Base-by-base conservation (phyloP, 2,113 vertebrate genomes). In the Xenopus laevis region DNA sequence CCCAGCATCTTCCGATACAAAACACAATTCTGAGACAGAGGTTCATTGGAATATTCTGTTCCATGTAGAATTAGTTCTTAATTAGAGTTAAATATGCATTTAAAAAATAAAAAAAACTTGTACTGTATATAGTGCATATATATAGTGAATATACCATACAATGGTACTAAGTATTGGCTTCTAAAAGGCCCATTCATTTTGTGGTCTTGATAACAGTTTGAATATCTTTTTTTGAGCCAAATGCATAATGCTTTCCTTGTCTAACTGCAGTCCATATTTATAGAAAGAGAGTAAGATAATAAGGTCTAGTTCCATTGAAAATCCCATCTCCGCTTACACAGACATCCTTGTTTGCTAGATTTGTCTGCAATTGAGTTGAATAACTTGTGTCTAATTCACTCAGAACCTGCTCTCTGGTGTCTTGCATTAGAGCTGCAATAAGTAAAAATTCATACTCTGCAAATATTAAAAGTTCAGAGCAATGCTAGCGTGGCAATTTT, bases 221-320 rank as follows among this genome's bases (percentile, higher is more conserved):
- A 69, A 70, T 70, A 77, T 69, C 66, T 77, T 64, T 77, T 47
- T 70, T 70, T 69, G 30, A 70, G 67, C 47, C 55, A 64, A 70
- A 77, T 70, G 59, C 47, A 77, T 70, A 70, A 69, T 77, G 47
- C 40, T 70, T 23, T 55, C 74, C 66, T 77, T 77, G 74, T 76
- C 58, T 76, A 60, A 63, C 18, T 63, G 47, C 46, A 27, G 58
- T 55, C 58, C 46, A 57, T 70, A 77, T 68, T 45, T 74, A 74
- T 68, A 68, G 65, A 68, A 68, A 27, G 27, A 55, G 53, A 77
- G 30, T 64, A 12, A 77, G 47, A 77, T 77, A 77, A 70, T 77
- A 77, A 77, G 67, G 66, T 64, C 74, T 68, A 64, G 59, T 67
- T 58, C 74, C 74, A 70, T 77, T 64, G 66, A 70, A 62, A 77